These are phyloP conservation scores for Phyllotreta cruciferae DNA, from an alignment of 2,888 invertebrate genomes.

Conservation along the genomic window DNA sequence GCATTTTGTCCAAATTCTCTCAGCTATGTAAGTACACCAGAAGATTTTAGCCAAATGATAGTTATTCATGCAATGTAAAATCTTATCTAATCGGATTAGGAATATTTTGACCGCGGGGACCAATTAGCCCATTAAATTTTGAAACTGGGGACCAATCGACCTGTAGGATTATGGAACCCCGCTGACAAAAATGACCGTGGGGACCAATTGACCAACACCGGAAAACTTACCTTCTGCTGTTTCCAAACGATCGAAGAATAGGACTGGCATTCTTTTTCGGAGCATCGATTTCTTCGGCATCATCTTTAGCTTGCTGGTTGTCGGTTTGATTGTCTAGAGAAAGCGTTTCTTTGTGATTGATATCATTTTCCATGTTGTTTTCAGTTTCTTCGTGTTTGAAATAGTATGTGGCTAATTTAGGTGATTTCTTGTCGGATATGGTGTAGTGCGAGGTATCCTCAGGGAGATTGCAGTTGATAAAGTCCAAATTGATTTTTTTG, in stretches of 20 bases:
- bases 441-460: slow-evolving; percentile 56
- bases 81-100: no score
- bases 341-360: not conserved
- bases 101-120: no score
- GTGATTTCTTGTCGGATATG: slow-evolving; percentile 77
- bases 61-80: no score
- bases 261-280: slow-evolving; percentile 34
- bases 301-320: slow-evolving; percentile 56
- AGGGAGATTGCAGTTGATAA: slow-evolving; percentile 34
- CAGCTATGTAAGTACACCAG: no score
- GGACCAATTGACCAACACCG: no score
- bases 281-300: not conserved
- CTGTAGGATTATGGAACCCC: no score
- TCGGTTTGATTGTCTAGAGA: not conserved
- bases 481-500: slow-evolving; percentile 24
- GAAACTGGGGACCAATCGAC: no score
- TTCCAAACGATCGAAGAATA: slow-evolving; percentile 5
- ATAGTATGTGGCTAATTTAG: slow-evolving; percentile 84
- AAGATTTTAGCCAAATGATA: no score
- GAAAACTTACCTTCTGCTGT: slow-evolving; percentile 17
- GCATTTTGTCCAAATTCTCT: no score
- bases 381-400: slow-evolving; percentile 88
- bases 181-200: no score
- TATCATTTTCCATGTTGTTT: slow-evolving; percentile 71
- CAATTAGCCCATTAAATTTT: no score